Conservation (phyloP, 2,113 vertebrate genomes). For the Brachirus orientalis region DNA sequence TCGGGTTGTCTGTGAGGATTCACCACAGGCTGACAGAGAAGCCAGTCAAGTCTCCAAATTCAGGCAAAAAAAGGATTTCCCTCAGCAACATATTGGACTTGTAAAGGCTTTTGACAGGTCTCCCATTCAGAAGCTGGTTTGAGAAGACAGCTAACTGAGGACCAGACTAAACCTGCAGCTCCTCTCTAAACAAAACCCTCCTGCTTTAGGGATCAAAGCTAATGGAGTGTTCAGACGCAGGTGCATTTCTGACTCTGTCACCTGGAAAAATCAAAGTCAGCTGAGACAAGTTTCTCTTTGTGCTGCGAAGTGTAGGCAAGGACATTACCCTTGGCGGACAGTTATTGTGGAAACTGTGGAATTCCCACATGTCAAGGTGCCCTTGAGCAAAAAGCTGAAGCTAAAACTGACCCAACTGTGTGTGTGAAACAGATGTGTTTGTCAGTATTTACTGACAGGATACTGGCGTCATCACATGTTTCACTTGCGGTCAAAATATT, state of each 20-base stretch:
- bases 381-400: not conserved
- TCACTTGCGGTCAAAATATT: too few species aligned
- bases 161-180: constrained; percentile 13
- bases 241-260: not conserved
- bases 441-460: too few species aligned
- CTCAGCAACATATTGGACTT: not conserved
- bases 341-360: not conserved
- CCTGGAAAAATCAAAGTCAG: not conserved
- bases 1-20: not conserved
- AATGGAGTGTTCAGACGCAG: constrained; percentile 2
- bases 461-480: too few species aligned
- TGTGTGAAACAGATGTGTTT: too few species aligned
- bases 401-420: not conserved
- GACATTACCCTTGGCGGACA: not conserved
- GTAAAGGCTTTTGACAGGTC: not conserved
- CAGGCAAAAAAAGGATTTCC: constrained; percentile 1
- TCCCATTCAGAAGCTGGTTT: constrained; percentile 7
- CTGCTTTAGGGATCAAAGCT: constrained; percentile 5
- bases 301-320: not conserved
- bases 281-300: not conserved
- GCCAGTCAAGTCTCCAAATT: not conserved
- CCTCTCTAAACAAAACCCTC: not conserved
- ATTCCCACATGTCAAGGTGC: not conserved
- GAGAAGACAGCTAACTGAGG: not conserved
- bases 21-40: not conserved